Base-by-base conservation (phyloP, 2,113 vertebrate species). In the Corvus moneduloides region DNA sequence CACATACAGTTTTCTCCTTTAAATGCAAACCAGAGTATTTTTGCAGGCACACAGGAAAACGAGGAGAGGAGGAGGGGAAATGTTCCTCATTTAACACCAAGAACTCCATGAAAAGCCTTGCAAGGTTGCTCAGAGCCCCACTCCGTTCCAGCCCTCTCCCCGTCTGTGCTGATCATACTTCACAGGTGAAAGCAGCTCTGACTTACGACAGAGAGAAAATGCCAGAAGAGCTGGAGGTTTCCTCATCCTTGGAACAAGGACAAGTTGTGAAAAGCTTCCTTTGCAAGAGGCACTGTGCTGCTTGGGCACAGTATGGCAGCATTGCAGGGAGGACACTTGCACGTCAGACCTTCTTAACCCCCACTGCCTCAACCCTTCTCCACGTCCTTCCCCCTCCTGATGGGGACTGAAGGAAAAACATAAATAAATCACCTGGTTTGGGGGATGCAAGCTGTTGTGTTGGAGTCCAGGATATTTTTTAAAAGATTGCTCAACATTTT, bases 201-300 rank as follows among this genome's bases (percentile, higher is more conserved):
- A 96, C 71, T 95, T 94, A 66, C 6, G 66, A 84, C 35, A 20
- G 73, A 95, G 27, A 93, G 89, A 96, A 95, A 94, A 89, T 87
- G 91, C 94, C 88, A 97, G 93, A 94, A 97, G 92, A 95, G 74
- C 63, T 66, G 81, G 79, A 94, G 87, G 68, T 93, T 95, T 95
- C 94, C 87, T 97, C 95, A 94, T 84, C 86, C 72, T 92, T 94
- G 96, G 95, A 97, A 90, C 76, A 93, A 96, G 92, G 86, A 96
- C 96, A 95, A 94, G 89, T 92, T 94, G 93, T 87, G 95, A 84
- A 96, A 95, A 82, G 77, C 92, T 93, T 89, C 90, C 81, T 94
- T 90, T 96, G 88, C 88, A 69, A 72, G 92, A 94, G 75, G 39
- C 76, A 64, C 66, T n/a, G 79, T 67, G 74, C 86, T 92, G 93